Evolutionary conservation across 2,797 vertebrate genomes (phyloP), one percentile per base, ranked within the genome.

Genomic region (Poecilia velifera): DNA sequence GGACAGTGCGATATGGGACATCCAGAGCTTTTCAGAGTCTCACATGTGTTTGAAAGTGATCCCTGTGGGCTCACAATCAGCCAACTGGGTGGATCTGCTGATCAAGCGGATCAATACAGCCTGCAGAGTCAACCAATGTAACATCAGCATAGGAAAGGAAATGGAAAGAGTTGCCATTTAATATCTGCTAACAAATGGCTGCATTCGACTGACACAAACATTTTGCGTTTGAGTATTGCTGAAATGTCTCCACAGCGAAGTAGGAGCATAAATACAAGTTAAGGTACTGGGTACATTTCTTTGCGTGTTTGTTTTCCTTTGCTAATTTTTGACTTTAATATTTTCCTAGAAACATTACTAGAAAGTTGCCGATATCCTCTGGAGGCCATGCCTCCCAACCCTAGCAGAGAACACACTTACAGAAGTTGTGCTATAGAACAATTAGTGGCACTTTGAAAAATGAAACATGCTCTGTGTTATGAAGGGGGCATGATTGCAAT

Each of bases 401-500:
- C n/a, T 16, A 46, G 43, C 28, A 46, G 49, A 43, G 81, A 18
- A 81, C 76, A 25, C 43, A 82, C 76, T 82, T 81, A 89, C 86
- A 77, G 74, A 46, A 86, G 83, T 74, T 74, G 14, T 74, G 14
- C 85, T 13, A 86, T n/a, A 66, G 88, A 89, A 93, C 88, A 91
- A 93, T 93, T 92, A 93, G 85, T 28, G 12, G 64, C 36, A 25
- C 77, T 82, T 76, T 45, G 71, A 83, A 82, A 82, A 83, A 77
- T 62, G 73, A 82, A 90, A 90, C 66, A 57, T 41, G 82, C 72
- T 39, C 73, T 82, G 72, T 71, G 80, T 87, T 86, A 79, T 83
- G 82, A 84, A 81, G 87, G 79, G 79, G 64, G 74, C 85, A 14
- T 78, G 82, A 91, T 73, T 86, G 84, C 90, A 86, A 84, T 80